Percentiles rank a stretch among this genome's conserved stretches.
phyloP scores from a whole-genome alignment of 2,888 invertebrate genomes.

The Melipona beecheii region DNA sequence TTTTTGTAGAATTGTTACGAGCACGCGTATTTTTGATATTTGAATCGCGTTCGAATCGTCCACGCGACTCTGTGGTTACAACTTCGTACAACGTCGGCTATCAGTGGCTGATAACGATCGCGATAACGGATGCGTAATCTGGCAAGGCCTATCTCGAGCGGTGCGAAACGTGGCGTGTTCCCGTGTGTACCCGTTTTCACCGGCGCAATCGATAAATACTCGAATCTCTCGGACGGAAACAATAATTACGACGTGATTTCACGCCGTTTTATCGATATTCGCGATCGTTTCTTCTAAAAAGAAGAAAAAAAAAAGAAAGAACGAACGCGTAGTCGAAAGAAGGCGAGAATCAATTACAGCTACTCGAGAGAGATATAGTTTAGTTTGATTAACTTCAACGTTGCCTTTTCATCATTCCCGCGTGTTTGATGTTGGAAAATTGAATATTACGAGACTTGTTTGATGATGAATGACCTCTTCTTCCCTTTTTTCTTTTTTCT shows the following conservation, averaged over 20 bases:
- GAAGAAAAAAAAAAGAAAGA: too few relatives aligned
- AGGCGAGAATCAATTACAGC: neutral
- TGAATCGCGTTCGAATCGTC: neutral
- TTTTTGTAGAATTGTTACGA: neutral
- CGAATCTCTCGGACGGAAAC: neutral
- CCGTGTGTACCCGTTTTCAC: constrained; percentile 10
- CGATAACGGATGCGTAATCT: constrained; percentile 40
- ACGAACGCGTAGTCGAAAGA: neutral
- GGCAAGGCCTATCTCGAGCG: neutral
- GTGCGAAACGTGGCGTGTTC: neutral
- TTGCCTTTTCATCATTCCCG: neutral
- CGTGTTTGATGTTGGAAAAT: neutral
- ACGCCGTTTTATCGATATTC: neutral
- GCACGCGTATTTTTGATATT: neutral
- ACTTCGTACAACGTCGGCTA: neutral
- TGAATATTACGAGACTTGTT: neutral
- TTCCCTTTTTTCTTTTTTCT: neutral
- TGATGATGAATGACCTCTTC: too few relatives aligned
- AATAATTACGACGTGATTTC: constrained; percentile 2
- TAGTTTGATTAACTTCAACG: neutral
- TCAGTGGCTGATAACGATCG: neutral
- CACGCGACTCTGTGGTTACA: neutral
- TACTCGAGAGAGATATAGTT: neutral
- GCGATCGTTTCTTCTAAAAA: too few relatives aligned
- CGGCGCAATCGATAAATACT: constrained; percentile 7